Evolutionary conservation across 2,888 invertebrate species (phyloP), one percentile per base, ranked within the genome.

Genomic region (Lithophane ornitopus): DNA sequence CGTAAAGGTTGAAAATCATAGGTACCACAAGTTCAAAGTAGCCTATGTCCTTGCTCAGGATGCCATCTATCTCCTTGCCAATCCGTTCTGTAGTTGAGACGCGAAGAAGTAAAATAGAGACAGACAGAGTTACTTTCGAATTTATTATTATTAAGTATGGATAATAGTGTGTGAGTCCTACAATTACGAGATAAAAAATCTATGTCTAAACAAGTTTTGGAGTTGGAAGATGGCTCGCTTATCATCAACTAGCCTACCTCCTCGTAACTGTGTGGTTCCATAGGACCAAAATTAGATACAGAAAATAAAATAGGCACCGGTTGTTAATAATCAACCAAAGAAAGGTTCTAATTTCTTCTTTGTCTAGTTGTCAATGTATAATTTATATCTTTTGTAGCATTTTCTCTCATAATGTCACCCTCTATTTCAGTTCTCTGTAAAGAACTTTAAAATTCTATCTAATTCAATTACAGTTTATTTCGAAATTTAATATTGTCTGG

Each of bases 381-480:
- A 54, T 76, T 44, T 52, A 44, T 54, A 12, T 26, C 6, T n/a
- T 54, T 52, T 2, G 16, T 34, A 28, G 3, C 14, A 39, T 39
- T 62, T 22, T 14, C 14, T 49, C 0, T 46, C 19, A 7, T 49
- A 49, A 19, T 19, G 16, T 34, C 34, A 44, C 44, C 11, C 11
- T 54, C 16, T 28, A n/a, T 26, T 19, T 19, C 14, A 34, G 44
- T 44, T 3, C 14, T 49, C 26, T n/a, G 16, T 34, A 39, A 22
- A 2, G 22, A 22, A n/a, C n/a, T 49, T n/a, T 8, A 41, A 69
- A 26, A 44, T 52, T 52, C 39, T 3, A 28, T 58, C 52, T 19
- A 44, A 49, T 72, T 11, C 16, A 39, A 26, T 61, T 41, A n/a
- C 4, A 58, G 14, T 14, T 79, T 61, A 61, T 61, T 61, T 46